Conservation (phyloP, 2,797 vertebrate genomes). For the Steatocranus sp. region DNA sequence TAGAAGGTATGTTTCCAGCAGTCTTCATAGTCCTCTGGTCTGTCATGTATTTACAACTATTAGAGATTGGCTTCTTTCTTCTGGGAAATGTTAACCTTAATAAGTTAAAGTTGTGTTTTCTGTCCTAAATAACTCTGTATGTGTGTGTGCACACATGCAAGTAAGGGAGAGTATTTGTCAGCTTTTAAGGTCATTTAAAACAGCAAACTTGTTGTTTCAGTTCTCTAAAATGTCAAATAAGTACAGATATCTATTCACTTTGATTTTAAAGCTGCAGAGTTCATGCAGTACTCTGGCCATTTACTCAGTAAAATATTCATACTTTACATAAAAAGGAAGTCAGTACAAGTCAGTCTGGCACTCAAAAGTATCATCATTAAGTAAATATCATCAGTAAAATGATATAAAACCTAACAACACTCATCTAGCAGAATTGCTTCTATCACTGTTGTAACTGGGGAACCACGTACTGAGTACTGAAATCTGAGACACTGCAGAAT, state of each 20-base stretch:
- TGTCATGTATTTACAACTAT: background rate
- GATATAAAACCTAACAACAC: background rate
- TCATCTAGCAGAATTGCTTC: background rate
- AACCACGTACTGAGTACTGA: background rate
- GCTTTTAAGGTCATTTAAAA: background rate
- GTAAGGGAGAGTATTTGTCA: background rate
- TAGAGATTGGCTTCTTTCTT: background rate
- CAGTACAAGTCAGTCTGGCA: background rate
- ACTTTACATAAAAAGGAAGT: background rate
- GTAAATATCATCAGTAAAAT: background rate
- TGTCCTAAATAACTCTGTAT: background rate
- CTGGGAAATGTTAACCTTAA: background rate
- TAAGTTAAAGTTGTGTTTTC: background rate
- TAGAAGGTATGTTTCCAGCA: background rate
- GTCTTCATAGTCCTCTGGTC: background rate
- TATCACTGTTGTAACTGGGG: background rate
- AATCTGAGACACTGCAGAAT: background rate
- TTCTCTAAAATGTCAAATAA: background rate
- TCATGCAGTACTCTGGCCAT: background rate
- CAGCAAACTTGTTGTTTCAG: background rate
- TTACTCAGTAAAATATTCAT: background rate
- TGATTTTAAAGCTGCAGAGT: background rate
- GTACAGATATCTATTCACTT: background rate
- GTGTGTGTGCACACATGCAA: background rate
- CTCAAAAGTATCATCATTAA: background rate